Evolutionary conservation across 2,888 invertebrate genomes (phyloP).

Genomic region (Corythucha ciliata): DNA sequence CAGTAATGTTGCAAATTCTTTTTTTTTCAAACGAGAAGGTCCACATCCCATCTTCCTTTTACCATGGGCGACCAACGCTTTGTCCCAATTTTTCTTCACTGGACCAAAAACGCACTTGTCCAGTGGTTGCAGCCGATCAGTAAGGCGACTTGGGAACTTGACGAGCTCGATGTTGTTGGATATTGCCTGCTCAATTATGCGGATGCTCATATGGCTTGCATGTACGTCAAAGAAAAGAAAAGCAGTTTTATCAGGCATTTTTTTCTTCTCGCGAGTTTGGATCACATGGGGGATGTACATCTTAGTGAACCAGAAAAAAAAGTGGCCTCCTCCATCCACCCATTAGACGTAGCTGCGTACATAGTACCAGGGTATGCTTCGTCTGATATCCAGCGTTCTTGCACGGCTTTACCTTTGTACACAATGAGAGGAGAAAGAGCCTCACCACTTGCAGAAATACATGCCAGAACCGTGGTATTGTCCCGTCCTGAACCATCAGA

Average conservation of each 20-base stretch:
- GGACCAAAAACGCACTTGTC: no score
- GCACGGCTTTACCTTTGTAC: conserved; percentile 34
- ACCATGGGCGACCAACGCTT: conserved; percentile 10
- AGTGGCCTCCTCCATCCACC: no score
- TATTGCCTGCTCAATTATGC: not conserved
- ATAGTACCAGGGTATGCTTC: conserved; percentile 33
- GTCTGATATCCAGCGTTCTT: conserved; percentile 30
- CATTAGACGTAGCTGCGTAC: conserved; percentile 34
- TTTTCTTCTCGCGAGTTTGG: conserved; percentile 9
- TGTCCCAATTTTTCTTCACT: conserved; percentile 22
- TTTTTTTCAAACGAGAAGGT: conserved; percentile 11
- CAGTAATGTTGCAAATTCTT: conserved; percentile 18
- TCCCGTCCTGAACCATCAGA: conserved; percentile 36
- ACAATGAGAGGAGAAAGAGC: conserved; percentile 36
- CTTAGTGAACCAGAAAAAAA: no score
- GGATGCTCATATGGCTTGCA: conserved; percentile 3
- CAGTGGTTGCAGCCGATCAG: no score
- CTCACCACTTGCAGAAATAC: no score
- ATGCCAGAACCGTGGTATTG: conserved; percentile 35
- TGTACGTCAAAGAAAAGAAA: conserved; percentile 21
- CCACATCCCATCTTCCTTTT: conserved; percentile 11
- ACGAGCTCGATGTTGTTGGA: conserved; percentile 10
- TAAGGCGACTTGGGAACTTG: conserved; percentile 15
- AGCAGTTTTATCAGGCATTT: conserved; percentile 13
- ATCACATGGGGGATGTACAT: not conserved